Percentiles rank a stretch among this genome's conserved stretches.
phyloP scores from a whole-genome alignment of 2,113 vertebrate species.

The Leiothrix lutea region DNA sequence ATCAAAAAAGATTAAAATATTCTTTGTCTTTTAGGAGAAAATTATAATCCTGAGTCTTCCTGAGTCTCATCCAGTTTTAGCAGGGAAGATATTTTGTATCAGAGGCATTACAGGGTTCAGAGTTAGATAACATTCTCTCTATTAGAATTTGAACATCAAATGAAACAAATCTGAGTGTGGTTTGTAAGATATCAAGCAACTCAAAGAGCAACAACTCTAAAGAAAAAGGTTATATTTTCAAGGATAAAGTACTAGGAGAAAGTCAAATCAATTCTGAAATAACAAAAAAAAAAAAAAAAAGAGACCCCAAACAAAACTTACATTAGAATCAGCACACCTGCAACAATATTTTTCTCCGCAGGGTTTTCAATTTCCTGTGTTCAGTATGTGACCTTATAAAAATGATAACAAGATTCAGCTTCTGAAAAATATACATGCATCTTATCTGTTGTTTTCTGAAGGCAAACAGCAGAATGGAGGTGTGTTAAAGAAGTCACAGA shows the following conservation, averaged over 20 bases:
- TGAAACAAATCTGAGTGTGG: not conserved
- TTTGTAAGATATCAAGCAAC: not conserved
- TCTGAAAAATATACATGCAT: not conserved
- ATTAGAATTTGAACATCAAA: not conserved
- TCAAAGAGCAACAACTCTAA: not conserved
- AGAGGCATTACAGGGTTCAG: not conserved
- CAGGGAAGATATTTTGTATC: not conserved
- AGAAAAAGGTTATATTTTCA: not conserved
- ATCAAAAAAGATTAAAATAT: not conserved
- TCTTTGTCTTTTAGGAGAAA: not conserved
- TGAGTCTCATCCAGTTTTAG: not conserved
- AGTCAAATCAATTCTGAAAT: not conserved
- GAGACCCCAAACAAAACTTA: not conserved
- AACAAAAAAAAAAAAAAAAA: no score
- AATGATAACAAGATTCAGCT: not conserved
- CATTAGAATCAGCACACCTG: not conserved
- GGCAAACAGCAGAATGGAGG: not conserved
- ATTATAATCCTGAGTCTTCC: not conserved
- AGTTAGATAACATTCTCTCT: not conserved
- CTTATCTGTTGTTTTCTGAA: not conserved
- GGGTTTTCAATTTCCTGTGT: not conserved
- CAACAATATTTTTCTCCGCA: not conserved
- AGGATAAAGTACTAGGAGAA: not conserved
- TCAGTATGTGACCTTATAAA: conserved; percentile 15
- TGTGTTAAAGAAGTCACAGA: not conserved